These are phyloP conservation scores for Onychomys leucogaster DNA, from an alignment of 2,797 vertebrate genomes.

Conservation along the genomic window DNA sequence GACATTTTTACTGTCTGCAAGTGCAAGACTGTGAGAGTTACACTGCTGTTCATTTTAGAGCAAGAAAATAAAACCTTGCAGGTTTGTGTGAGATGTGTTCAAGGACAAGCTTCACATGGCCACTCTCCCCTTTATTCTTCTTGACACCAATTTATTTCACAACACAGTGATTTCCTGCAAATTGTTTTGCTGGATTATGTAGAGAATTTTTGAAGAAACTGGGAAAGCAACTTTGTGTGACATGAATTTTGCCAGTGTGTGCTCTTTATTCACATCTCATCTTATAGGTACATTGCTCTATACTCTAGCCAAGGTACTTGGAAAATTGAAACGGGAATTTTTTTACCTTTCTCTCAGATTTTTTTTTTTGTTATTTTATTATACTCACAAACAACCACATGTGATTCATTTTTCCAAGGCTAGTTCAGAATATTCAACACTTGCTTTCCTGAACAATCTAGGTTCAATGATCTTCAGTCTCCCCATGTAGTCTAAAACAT, in stretches of 20 bases:
- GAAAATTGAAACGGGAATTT: not conserved
- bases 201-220: not conserved
- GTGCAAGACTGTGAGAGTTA: not conserved
- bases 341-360: not conserved
- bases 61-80: conserved; percentile 55
- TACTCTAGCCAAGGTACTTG: not conserved
- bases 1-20: conserved; percentile 21
- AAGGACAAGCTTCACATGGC: conserved; percentile 58
- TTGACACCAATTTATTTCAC: conserved; percentile 36
- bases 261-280: conserved; percentile 29
- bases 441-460: not conserved
- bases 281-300: not conserved
- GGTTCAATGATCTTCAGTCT: not conserved
- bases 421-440: not conserved
- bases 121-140: conserved; percentile 24
- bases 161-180: conserved; percentile 28
- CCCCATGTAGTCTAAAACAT: not conserved
- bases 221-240: not conserved
- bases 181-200: not conserved
- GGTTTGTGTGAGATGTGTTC: conserved; percentile 59
- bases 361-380: not conserved
- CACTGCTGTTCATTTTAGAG: conserved; percentile 12
- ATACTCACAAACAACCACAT: not conserved
- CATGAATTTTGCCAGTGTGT: not conserved
- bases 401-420: not conserved